phyloP scores from a whole-genome alignment of 2,113 vertebrate species.

The Oreocharis arfaki region DNA sequence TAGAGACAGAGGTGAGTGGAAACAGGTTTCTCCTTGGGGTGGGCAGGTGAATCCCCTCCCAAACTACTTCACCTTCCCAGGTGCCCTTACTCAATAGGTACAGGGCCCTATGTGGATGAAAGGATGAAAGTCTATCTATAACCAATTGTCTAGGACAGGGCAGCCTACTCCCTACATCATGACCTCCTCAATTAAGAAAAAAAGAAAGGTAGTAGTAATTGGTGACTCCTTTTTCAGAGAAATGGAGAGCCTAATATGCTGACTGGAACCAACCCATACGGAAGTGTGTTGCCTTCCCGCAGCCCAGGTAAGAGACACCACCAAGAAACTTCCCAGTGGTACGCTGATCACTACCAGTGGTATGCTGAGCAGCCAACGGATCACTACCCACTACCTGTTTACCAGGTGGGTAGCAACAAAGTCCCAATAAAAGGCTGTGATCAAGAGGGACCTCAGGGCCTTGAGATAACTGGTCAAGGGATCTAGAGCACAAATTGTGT shows the following conservation, averaged over 20 bases:
- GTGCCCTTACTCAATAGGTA: background rate
- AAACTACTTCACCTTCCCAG: background rate
- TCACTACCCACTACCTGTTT: background rate
- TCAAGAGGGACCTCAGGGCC: background rate
- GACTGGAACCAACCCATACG: background rate
- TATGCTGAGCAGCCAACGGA: background rate
- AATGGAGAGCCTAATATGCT: background rate
- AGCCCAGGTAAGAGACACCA: background rate
- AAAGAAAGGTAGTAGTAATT: background rate
- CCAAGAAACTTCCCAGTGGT: background rate
- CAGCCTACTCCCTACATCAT: background rate
- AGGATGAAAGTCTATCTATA: background rate
- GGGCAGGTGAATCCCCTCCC: background rate
- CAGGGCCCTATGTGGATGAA: background rate
- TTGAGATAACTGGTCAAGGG: background rate
- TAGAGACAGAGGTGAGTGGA: background rate
- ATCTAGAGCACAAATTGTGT: background rate
- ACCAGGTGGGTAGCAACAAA: background rate
- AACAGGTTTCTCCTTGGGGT: background rate
- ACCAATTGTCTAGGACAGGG: fast-evolving
- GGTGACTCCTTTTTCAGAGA: background rate
- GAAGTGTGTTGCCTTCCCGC: background rate
- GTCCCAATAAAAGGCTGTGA: background rate
- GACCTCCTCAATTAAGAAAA: background rate
- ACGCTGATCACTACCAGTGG: too few relatives aligned